Evolutionary conservation across 2,797 vertebrate genomes (phyloP).

Genomic region (Erethizon dorsatum): DNA sequence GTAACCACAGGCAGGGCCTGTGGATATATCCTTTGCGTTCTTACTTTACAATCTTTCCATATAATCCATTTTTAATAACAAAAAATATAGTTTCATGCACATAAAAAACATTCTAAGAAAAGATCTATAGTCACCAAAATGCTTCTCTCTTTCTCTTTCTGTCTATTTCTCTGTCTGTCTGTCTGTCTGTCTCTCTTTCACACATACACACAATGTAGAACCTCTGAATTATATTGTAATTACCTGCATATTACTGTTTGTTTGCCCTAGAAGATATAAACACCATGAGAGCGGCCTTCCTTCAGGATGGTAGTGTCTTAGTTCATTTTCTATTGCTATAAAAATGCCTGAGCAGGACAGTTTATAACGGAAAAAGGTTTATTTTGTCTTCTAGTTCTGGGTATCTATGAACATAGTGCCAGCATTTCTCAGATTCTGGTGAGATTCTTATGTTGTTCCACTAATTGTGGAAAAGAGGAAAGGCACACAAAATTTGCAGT

Average conservation of each 20-base stretch:
- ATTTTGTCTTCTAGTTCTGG: neutral
- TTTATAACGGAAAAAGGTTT: neutral
- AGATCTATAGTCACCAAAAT: neutral
- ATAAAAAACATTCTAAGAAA: neutral
- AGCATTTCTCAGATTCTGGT: neutral
- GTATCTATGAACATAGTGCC: neutral
- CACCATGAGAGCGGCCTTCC: neutral
- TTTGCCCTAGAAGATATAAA: neutral
- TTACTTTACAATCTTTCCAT: neutral
- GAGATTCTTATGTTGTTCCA: neutral
- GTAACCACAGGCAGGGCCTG: neutral
- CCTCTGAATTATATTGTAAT: neutral
- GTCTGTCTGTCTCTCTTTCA: neutral
- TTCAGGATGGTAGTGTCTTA: neutral
- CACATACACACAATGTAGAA: neutral
- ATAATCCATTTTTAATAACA: neutral
- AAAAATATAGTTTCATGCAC: neutral
- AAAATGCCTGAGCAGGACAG: neutral
- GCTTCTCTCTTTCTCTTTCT: neutral
- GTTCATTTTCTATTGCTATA: neutral
- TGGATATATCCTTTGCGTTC: neutral
- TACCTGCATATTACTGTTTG: neutral
- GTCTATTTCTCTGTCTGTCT: neutral
- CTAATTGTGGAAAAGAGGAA: neutral
- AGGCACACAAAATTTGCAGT: neutral